These are phyloP conservation scores for Pangasius mekongensis DNA, from an alignment of 2,797 vertebrate genomes.

Conservation along the genomic window DNA sequence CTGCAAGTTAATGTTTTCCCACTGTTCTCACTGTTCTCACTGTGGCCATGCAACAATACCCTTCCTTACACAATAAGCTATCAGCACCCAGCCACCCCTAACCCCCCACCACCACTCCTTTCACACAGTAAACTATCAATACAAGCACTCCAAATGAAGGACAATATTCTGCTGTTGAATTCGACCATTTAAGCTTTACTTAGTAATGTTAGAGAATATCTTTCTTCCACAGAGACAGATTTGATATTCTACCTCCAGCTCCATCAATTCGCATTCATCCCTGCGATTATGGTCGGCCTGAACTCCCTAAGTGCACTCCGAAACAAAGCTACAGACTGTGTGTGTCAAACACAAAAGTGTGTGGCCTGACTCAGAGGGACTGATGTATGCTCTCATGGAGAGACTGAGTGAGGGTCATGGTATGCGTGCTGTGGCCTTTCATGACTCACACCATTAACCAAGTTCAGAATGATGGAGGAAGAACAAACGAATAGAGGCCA, in stretches of 20 bases:
- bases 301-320: neutral
- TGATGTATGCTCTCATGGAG: constrained; percentile 12
- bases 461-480: constrained; percentile 31
- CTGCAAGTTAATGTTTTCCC: constrained; percentile 32
- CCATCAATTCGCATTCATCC: neutral
- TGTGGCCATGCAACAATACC: constrained; percentile 19
- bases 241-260: constrained; percentile 15
- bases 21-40: neutral
- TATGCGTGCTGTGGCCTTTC: neutral
- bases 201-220: neutral
- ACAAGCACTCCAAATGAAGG: neutral
- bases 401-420: constrained; percentile 1
- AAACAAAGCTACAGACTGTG: constrained; percentile 6
- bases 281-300: neutral
- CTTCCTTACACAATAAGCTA: constrained; percentile 26
- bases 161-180: neutral
- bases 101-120: neutral
- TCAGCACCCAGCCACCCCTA: neutral
- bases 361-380: neutral
- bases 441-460: constrained; percentile 40
- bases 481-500: constrained; percentile 36
- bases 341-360: constrained; percentile 17
- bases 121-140: constrained; percentile 22
- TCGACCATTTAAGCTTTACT: neutral
- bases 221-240: neutral